Evolutionary conservation across 1,140 invertebrate species (phyloP).

Genomic region (Cherax destructor): DNA sequence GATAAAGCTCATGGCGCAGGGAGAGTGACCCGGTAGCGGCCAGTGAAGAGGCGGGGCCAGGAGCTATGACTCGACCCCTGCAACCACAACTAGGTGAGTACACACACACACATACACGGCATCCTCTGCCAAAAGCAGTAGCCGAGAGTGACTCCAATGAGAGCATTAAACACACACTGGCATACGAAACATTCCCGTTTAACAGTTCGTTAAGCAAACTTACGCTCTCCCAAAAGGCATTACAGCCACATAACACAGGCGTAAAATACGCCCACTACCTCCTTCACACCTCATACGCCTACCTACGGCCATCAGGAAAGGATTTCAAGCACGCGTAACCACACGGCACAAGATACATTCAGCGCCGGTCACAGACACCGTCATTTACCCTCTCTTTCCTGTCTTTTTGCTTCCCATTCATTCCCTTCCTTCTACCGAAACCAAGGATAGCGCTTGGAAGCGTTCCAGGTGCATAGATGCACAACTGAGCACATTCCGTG

Average conservation of each 20-base stretch:
- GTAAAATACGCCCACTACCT: not conserved
- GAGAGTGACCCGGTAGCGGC: no score
- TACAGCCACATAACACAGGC: not conserved
- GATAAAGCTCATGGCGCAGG: no score
- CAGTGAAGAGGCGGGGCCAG: no score
- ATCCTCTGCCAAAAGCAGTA: not conserved
- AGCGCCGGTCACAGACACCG: not conserved
- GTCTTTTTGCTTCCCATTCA: not conserved
- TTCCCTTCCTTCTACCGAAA: not conserved
- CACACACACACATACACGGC: no score
- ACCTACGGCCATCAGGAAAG: not conserved
- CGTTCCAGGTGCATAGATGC: no score
- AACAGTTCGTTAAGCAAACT: conserved; percentile 4
- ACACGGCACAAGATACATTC: not conserved
- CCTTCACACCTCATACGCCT: not conserved
- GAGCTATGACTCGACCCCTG: no score
- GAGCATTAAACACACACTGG: not conserved
- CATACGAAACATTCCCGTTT: not conserved
- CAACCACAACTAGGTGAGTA: no score
- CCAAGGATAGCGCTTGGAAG: no score
- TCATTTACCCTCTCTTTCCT: not conserved
- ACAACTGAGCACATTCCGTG: no score
- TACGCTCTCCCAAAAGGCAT: not conserved
- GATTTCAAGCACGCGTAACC: not conserved
- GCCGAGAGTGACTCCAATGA: not conserved